Evolutionary conservation across 2,797 vertebrate genomes (phyloP), one percentile per base, ranked within the genome.

Genomic region (Platyrinchus mystaceus): DNA sequence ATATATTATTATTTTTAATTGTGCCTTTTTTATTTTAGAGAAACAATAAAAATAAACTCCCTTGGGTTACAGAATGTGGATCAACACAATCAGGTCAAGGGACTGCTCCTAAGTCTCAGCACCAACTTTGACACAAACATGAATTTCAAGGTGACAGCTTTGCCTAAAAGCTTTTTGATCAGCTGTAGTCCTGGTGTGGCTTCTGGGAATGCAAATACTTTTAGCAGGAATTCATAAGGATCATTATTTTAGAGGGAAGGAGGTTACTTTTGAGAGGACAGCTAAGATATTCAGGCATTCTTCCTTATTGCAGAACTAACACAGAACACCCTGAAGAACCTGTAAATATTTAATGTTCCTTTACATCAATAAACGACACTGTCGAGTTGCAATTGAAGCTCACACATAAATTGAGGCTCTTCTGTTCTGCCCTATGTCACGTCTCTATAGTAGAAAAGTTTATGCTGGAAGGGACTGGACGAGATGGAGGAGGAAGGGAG

Each of bases 11-110:
- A 75, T 95, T 95, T 94, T 95, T 86, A 89, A 92, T 95, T 59
- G 37, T 91, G 41, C 32, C 47, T 83, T 91, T 93, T 96, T 94
- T 92, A 76, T 81, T 86, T 83, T 86, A 89, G 71, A 92, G 71
- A 91, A 88, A 92, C 62, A 85, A 75, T 86, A 86, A 95, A 94
- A 96, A 73, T 81, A 73, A 93, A 44, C 50, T 94, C 62, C 66
- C 82, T 81, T 71, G 82, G 73, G 89, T 36, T 47, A 55, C n/a
- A 62, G 66, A 92, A 87, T 11, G n/a, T 44, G 47, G 28, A 92
- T 84, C 53, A 84, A 89, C 76, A 85, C 50, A 91, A 22, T 76
- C 69, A 86, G 37, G 69, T 89, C 73, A 81, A 55, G 55, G 60
- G 32, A 66, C 32, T 77, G 16, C 63, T 83, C 84, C 85, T 85